phyloP scores from a whole-genome alignment of 2,888 invertebrate genomes.

The Drosophila tanythrix region DNA sequence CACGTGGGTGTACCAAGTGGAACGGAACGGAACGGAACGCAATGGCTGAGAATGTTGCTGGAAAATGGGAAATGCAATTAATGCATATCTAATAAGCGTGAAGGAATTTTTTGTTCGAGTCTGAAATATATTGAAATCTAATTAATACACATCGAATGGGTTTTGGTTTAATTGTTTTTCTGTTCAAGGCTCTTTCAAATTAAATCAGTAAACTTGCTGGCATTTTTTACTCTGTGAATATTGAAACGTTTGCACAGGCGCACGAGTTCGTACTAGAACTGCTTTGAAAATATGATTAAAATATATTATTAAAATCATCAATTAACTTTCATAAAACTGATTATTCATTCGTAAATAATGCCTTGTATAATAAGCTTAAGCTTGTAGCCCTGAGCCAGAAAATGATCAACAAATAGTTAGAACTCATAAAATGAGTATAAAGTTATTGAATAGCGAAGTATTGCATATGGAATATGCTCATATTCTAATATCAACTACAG shows the following conservation, averaged over 20 bases:
- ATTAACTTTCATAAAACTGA: background rate
- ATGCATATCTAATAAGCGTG: constrained; percentile 38
- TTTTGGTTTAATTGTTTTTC: background rate
- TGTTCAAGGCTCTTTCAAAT: background rate
- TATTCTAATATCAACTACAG: too few species aligned
- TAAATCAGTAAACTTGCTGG: constrained; percentile 2
- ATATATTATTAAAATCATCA: background rate
- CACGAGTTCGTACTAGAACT: background rate
- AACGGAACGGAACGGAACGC: constrained; percentile 31
- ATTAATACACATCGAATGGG: background rate
- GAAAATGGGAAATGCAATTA: constrained; percentile 38
- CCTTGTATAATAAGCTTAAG: background rate
- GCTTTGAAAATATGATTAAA: background rate
- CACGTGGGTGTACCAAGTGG: constrained; percentile 46
- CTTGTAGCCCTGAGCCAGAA: background rate
- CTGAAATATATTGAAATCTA: background rate
- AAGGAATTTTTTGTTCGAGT: constrained; percentile 2
- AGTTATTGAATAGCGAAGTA: background rate
- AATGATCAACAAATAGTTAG: background rate
- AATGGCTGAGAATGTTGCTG: constrained; percentile 29
- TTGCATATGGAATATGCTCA: background rate
- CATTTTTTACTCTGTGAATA: background rate
- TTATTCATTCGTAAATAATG: background rate
- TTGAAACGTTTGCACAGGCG: background rate
- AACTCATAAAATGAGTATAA: background rate